Percentiles rank a stretch among this genome's conserved stretches.
These are phyloP conservation scores for Acanthisitta chloris DNA, from an alignment of 2,113 vertebrate species.

Conservation along the genomic window DNA sequence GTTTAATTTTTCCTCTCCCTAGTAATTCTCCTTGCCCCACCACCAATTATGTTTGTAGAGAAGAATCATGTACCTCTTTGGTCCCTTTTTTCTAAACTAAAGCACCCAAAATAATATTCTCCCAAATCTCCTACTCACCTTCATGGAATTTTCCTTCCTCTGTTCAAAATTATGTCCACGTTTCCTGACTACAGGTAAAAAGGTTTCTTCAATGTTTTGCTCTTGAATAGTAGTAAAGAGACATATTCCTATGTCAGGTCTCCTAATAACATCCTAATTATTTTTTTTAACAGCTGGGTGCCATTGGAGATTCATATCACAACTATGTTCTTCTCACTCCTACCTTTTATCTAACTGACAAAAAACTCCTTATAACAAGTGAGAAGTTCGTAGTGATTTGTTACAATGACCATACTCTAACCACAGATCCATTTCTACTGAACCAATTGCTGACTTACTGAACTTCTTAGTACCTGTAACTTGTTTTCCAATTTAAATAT, in stretches of 20 bases:
- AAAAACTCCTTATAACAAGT: background rate
- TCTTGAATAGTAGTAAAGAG: background rate
- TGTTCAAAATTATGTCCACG: background rate
- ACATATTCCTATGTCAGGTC: background rate
- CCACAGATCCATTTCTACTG: background rate
- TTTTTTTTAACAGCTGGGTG: background rate
- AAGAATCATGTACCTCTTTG: background rate
- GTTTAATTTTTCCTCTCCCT: background rate
- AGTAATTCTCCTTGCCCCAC: background rate
- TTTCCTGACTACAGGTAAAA: background rate
- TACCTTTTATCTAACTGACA: background rate
- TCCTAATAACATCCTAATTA: background rate
- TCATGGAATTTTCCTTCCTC: background rate
- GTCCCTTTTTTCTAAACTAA: background rate
- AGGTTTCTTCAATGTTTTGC: background rate
- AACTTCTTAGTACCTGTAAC: background rate
- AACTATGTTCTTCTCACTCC: background rate
- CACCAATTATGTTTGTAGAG: background rate
- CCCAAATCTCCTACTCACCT: background rate
- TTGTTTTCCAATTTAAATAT: background rate
- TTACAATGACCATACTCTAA: background rate
- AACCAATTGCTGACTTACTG: background rate
- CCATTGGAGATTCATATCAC: background rate
- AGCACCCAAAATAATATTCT: background rate
- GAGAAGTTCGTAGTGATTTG: background rate